These are phyloP conservation scores for Nomada ferruginata DNA, from an alignment of 2,888 invertebrate species.

Conservation along the genomic window DNA sequence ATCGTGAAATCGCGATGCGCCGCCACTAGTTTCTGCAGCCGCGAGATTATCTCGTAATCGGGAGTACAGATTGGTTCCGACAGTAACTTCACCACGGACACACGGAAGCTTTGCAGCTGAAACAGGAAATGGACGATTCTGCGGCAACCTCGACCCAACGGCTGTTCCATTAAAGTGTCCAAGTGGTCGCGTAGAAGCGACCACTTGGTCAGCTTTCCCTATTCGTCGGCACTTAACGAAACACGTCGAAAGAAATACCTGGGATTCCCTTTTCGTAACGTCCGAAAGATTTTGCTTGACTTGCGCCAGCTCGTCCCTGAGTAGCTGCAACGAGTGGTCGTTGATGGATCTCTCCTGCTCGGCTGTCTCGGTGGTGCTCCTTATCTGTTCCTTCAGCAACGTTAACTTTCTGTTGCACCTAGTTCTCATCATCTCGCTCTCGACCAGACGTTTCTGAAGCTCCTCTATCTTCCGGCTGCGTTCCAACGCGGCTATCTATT, in stretches of 20 bases:
- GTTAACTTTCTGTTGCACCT: constrained; percentile 90
- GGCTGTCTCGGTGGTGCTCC: constrained; percentile 88
- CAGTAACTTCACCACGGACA: constrained; percentile 90
- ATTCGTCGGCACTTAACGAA: neutral
- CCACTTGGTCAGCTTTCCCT: too few species aligned
- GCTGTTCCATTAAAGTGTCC: too few species aligned
- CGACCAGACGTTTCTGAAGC: constrained; percentile 91
- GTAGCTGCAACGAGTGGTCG: constrained; percentile 89
- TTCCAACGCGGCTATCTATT: constrained; percentile 92
- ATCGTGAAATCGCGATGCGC: constrained; percentile 95
- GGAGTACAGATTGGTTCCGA: constrained; percentile 90
- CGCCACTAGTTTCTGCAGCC: constrained; percentile 92
- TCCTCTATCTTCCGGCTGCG: constrained; percentile 94
- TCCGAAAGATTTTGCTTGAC: constrained; percentile 91
- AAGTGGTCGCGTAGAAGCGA: too few species aligned
- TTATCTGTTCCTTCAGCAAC: constrained; percentile 90
- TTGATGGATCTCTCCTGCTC: constrained; percentile 89
- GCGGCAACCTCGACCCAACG: neutral
- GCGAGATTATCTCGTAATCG: constrained; percentile 91
- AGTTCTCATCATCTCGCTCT: constrained; percentile 91
- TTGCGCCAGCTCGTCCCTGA: constrained; percentile 91
- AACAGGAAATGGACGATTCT: constrained; percentile 63
- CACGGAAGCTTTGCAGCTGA: constrained; percentile 90
- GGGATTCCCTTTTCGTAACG: constrained; percentile 89
- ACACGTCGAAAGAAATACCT: constrained; percentile 80